Percentiles rank a stretch among this genome's conserved stretches.
phyloP scores from a whole-genome alignment of 92 coral and sea anemone species.

The Palythoa grandis region DNA sequence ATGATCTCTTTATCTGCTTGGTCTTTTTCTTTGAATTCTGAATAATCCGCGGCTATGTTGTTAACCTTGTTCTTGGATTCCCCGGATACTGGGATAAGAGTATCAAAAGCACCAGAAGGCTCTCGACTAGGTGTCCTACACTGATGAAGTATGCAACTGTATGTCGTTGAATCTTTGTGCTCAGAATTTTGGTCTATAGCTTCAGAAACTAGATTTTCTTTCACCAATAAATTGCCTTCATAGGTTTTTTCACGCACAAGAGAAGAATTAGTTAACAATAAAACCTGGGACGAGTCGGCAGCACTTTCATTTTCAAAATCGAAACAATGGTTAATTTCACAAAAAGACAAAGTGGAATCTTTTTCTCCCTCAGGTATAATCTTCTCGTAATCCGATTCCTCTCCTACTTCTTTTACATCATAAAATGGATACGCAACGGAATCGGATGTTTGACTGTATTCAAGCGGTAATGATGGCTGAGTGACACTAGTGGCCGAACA shows the following conservation, averaged over 20 bases:
- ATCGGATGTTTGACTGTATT: neutral
- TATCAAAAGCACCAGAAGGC: neutral
- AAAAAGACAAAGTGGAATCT: neutral
- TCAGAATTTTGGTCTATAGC: neutral
- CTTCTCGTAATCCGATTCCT: neutral
- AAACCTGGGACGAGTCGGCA: neutral
- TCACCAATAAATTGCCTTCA: neutral
- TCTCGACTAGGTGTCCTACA: neutral
- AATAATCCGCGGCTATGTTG: neutral
- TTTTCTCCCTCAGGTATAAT: neutral
- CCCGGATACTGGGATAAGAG: neutral
- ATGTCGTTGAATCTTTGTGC: neutral
- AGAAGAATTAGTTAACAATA: neutral
- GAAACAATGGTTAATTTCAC: neutral
- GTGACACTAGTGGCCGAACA: neutral
- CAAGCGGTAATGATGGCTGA: neutral
- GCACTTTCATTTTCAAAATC: neutral
- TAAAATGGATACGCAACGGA: neutral
- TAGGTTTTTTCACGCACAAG: neutral
- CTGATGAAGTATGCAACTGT: neutral
- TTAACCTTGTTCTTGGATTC: neutral
- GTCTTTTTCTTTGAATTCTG: neutral
- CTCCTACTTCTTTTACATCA: neutral
- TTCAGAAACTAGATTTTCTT: neutral
- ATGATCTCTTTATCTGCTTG: neutral